Evolutionary conservation across 1,140 invertebrate genomes (phyloP).

Genomic region (Philaenus spumarius): DNA sequence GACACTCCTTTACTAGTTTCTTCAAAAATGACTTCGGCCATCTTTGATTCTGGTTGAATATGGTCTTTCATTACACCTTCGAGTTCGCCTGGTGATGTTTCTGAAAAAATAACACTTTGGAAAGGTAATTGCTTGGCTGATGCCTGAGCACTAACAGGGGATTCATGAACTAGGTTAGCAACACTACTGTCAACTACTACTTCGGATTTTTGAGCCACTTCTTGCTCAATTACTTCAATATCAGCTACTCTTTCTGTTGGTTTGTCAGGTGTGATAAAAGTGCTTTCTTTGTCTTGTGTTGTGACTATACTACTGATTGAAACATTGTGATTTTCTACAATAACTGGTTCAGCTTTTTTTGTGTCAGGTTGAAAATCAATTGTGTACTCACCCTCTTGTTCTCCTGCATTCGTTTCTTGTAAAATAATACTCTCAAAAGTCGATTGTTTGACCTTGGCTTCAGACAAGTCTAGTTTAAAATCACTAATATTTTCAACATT

Average conservation of each 20-base stretch:
- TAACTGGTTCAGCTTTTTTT: conserved; percentile 40
- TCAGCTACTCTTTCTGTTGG: conserved; percentile 24
- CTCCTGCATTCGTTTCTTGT: conserved; percentile 42
- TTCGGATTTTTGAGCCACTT: conserved; percentile 35
- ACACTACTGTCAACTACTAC: conserved; percentile 35
- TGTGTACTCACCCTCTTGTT: conserved; percentile 44
- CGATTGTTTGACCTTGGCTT: conserved; percentile 37
- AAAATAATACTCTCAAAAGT: conserved; percentile 46
- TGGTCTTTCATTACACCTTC: conserved; percentile 25
- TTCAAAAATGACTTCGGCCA: conserved; percentile 30
- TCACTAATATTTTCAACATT: conserved; percentile 36
- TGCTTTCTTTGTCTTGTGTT: conserved; percentile 31
- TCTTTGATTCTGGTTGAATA: conserved; percentile 24
- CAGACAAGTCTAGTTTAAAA: conserved; percentile 34
- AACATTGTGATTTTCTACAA: conserved; percentile 40
- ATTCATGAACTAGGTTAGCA: conserved; percentile 30
- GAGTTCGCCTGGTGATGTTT: conserved; percentile 30
- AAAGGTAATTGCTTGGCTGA: conserved; percentile 36
- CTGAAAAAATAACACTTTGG: conserved; percentile 34
- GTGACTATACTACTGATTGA: conserved; percentile 33
- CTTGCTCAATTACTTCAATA: conserved; percentile 19
- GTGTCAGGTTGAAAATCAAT: conserved; percentile 33
- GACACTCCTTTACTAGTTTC: conserved; percentile 26
- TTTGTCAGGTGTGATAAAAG: conserved; percentile 16
- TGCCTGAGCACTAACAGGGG: conserved; percentile 31